These are phyloP conservation scores for Styela clava DNA, from an alignment of 23 tunicate genomes.

Conservation along the genomic window DNA sequence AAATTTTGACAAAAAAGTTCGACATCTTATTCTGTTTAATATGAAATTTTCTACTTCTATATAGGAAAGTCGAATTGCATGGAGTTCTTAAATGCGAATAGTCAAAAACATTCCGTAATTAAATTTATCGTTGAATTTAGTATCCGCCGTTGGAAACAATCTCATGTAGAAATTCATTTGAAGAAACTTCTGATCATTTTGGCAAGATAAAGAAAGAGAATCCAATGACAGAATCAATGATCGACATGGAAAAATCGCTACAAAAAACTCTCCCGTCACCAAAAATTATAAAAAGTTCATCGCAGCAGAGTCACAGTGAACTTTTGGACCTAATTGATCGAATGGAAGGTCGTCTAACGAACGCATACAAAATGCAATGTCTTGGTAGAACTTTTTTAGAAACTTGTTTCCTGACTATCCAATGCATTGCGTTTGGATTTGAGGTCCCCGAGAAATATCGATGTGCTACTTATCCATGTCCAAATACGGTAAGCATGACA, in stretches of 20 bases:
- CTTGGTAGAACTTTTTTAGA: constrained; percentile 31
- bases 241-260: neutral
- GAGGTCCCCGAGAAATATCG: constrained; percentile 57
- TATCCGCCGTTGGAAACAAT: neutral
- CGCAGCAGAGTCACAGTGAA: neutral
- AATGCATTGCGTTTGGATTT: constrained; percentile 42
- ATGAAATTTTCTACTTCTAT: too few relatives aligned
- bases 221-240: neutral
- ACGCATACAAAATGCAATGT: constrained; percentile 34
- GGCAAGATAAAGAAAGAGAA: neutral
- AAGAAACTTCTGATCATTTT: neutral
- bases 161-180: neutral
- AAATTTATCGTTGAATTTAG: neutral
- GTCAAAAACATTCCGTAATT: too few relatives aligned
- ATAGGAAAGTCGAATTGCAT: too few relatives aligned
- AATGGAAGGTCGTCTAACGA: neutral
- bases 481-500: constrained; percentile 47
- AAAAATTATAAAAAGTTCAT: neutral
- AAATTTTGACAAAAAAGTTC: too few relatives aligned
- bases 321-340: neutral
- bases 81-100: too few relatives aligned
- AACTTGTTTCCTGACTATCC: constrained; percentile 36
- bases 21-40: too few relatives aligned
- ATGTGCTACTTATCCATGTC: constrained; percentile 72
- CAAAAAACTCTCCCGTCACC: neutral